A percentile compares a stretch with the other conserved stretches of the same genome.
phyloP scores from a whole-genome alignment of 2,113 vertebrate genomes.

The Scartelaos histophorus region DNA sequence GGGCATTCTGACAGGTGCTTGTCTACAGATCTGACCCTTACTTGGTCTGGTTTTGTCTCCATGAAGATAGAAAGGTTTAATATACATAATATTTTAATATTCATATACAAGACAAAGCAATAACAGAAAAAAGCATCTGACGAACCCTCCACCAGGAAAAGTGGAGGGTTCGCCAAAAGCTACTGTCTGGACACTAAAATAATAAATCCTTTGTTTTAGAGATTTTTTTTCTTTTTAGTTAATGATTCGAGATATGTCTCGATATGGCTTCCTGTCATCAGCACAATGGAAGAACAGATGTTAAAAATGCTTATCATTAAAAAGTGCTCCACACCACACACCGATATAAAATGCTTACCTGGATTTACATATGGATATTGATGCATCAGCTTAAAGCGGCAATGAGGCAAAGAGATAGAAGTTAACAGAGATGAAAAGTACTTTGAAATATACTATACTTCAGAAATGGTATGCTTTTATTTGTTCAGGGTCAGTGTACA shows the following conservation, averaged over 20 bases:
- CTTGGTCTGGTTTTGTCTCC: no score
- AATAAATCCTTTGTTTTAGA: background rate
- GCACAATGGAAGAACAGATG: conserved; percentile 40
- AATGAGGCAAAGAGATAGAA: background rate
- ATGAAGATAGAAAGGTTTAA: no score
- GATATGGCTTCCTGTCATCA: background rate
- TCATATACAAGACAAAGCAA: no score
- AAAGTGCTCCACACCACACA: conserved; percentile 16
- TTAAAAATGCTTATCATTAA: conserved; percentile 41
- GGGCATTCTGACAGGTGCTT: no score
- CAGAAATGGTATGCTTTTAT: background rate
- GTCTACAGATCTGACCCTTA: no score
- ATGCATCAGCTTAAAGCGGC: background rate
- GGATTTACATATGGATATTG: background rate
- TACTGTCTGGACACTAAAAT: background rate
- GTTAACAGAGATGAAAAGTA: background rate
- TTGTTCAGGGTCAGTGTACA: no score
- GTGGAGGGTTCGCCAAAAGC: no score
- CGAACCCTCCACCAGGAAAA: no score
- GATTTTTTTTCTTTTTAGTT: background rate
- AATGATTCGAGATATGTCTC: background rate
- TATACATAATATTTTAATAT: no score
- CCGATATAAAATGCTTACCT: conserved; percentile 2
- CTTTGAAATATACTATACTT: background rate
- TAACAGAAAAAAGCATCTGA: no score